Percentiles rank a stretch among this genome's conserved stretches.
Evolutionary conservation across 2,797 vertebrate genomes (phyloP).

Genomic region (Acanthis flammea): DNA sequence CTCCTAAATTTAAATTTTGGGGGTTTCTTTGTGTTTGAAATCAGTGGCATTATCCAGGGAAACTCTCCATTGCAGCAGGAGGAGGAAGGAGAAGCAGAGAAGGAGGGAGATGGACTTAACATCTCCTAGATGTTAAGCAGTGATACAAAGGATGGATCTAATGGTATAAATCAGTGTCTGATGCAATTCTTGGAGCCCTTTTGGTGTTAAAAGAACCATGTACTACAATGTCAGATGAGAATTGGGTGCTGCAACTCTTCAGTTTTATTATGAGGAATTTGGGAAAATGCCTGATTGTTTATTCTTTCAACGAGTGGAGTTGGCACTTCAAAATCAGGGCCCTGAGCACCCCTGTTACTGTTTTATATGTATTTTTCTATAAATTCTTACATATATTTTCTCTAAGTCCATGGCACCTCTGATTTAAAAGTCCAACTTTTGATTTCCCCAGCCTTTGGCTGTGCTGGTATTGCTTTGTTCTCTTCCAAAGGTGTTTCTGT

Average conservation of each 20-base stretch:
- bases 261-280: background rate
- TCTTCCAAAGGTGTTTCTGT: background rate
- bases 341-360: background rate
- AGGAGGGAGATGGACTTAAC: background rate
- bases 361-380: accelerated
- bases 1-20: background rate
- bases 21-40: background rate
- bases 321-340: background rate
- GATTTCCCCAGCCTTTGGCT: background rate
- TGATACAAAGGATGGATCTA: background rate
- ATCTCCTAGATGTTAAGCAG: background rate
- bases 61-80: background rate
- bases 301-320: background rate
- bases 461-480: background rate
- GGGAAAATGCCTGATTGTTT: background rate
- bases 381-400: accelerated
- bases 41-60: accelerated
- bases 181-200: background rate
- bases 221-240: background rate
- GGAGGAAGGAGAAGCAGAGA: background rate
- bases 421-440: background rate
- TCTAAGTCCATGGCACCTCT: background rate
- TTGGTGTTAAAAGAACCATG: background rate
- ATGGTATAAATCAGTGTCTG: background rate
- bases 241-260: background rate